A percentile compares a stretch with the other conserved stretches of the same genome.
Evolutionary conservation across 2,797 vertebrate species (phyloP).

Genomic region (Eupleurogrammus muticus): DNA sequence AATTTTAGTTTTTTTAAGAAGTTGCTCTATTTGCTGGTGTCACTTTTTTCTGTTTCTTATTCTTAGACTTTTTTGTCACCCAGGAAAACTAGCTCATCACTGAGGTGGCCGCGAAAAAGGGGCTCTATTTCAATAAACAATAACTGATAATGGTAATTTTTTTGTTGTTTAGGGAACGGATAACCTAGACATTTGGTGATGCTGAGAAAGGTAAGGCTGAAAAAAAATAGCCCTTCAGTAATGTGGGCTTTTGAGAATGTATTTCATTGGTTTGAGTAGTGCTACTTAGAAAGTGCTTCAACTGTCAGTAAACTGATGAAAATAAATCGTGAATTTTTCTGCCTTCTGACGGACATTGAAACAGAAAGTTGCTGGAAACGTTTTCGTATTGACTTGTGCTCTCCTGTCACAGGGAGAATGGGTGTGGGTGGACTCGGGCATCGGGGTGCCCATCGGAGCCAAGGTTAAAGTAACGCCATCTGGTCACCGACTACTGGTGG

Average conservation of each 20-base stretch:
- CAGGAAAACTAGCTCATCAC: no score
- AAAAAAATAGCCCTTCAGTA: not conserved
- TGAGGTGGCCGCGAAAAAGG: no score
- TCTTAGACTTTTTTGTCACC: no score
- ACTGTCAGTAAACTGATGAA: constrained; percentile 1
- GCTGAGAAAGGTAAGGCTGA: constrained; percentile 74
- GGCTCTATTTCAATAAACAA: no score
- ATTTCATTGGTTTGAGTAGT: constrained; percentile 3
- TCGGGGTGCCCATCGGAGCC: constrained; percentile 89
- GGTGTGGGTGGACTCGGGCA: constrained; percentile 89
- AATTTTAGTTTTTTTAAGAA: not conserved
- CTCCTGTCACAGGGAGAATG: constrained; percentile 88
- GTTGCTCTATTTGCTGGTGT: not conserved
- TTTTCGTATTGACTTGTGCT: not conserved
- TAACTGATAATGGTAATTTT: constrained; percentile 29
- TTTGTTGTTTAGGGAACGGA: constrained; percentile 39
- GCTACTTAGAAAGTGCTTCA: not conserved
- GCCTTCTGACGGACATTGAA: not conserved
- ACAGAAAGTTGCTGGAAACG: not conserved
- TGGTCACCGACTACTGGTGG: constrained; percentile 85
- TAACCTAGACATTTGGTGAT: constrained; percentile 50
- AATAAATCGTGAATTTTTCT: not conserved
- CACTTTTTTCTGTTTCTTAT: not conserved
- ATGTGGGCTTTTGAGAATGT: not conserved
- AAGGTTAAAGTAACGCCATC: constrained; percentile 84